A percentile compares a stretch with the other conserved stretches of the same genome.
Evolutionary conservation across 1,140 invertebrate genomes (phyloP).

Genomic region (Drosophila nigrodunni): DNA sequence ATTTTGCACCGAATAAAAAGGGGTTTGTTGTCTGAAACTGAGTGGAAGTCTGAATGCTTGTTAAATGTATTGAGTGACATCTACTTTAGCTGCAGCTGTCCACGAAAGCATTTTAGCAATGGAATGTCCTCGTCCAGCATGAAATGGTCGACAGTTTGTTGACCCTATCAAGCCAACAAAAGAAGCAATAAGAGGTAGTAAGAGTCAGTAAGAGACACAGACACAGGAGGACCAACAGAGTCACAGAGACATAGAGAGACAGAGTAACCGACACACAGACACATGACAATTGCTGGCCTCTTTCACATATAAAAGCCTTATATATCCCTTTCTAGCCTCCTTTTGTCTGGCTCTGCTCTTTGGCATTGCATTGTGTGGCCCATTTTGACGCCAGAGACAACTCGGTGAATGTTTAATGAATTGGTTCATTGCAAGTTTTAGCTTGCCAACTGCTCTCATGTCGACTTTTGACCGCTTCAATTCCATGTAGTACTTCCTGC

Average conservation of each 20-base stretch:
- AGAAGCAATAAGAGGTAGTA: neutral
- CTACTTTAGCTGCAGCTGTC: slow-evolving; percentile 6
- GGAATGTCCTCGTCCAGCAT: slow-evolving; percentile 25
- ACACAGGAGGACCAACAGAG: neutral
- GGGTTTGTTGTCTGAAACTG: neutral
- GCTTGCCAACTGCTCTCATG: slow-evolving; percentile 41
- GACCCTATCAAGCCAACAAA: slow-evolving; percentile 35
- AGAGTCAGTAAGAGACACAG: neutral
- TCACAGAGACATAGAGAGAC: neutral
- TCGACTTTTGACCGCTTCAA: slow-evolving; percentile 40
- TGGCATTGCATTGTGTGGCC: slow-evolving; percentile 52
- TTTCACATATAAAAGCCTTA: slow-evolving; percentile 20
- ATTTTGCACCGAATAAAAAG: neutral
- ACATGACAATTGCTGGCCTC: slow-evolving; percentile 45
- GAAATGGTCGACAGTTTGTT: slow-evolving; percentile 48
- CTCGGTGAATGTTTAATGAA: slow-evolving; percentile 72
- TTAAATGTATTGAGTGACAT: slow-evolving; percentile 42
- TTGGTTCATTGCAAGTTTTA: slow-evolving; percentile 66
- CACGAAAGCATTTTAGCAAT: slow-evolving; percentile 19
- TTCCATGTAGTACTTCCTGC: slow-evolving; percentile 16
- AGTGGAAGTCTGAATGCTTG: slow-evolving; percentile 10
- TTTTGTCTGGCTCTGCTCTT: slow-evolving; percentile 14
- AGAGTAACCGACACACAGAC: neutral
- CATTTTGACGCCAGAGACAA: slow-evolving; percentile 59
- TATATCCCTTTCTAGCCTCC: slow-evolving; percentile 3